Conservation (phyloP, 2,888 invertebrate genomes). For the Dryobota labecula region DNA sequence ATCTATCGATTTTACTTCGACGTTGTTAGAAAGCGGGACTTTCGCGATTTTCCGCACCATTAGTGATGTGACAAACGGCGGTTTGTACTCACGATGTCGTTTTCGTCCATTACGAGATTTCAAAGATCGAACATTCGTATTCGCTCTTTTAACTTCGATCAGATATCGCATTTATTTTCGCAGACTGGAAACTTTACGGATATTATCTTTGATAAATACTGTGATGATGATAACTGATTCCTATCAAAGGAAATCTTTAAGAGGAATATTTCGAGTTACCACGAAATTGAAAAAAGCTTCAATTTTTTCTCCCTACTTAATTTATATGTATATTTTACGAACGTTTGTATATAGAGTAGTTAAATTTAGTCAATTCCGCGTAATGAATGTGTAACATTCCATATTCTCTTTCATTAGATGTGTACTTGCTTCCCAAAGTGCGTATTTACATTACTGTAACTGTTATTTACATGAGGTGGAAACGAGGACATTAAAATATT, state of each 20-base stretch:
- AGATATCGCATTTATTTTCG: slow-evolving; percentile 77
- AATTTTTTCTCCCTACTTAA: background rate
- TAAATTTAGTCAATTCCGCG: slow-evolving; percentile 14
- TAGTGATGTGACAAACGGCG: slow-evolving; percentile 87
- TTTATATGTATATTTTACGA: background rate
- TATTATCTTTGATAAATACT: slow-evolving; percentile 45
- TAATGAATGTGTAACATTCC: slow-evolving; percentile 43
- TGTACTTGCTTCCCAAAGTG: slow-evolving; percentile 36
- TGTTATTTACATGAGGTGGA: slow-evolving; percentile 41
- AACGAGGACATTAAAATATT: slow-evolving; percentile 39
- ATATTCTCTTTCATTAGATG: slow-evolving; percentile 42
- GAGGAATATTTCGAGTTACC: slow-evolving; percentile 7
- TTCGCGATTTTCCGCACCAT: slow-evolving; percentile 87
- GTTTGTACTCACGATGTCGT: slow-evolving; percentile 86
- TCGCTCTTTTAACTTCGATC: slow-evolving; percentile 82
- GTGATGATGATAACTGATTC: slow-evolving; percentile 41
- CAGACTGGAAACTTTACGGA: slow-evolving; percentile 50
- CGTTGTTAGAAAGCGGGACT: slow-evolving; percentile 82
- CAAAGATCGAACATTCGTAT: slow-evolving; percentile 83
- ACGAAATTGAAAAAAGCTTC: slow-evolving; percentile 18
- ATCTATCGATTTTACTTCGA: slow-evolving; percentile 81
- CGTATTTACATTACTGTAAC: slow-evolving; percentile 48
- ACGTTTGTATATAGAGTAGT: background rate
- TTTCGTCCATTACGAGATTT: slow-evolving; percentile 86
- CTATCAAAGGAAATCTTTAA: slow-evolving; percentile 22